Conservation (phyloP, 1,140 invertebrate species). For the Stegodyphus mimosarum region DNA sequence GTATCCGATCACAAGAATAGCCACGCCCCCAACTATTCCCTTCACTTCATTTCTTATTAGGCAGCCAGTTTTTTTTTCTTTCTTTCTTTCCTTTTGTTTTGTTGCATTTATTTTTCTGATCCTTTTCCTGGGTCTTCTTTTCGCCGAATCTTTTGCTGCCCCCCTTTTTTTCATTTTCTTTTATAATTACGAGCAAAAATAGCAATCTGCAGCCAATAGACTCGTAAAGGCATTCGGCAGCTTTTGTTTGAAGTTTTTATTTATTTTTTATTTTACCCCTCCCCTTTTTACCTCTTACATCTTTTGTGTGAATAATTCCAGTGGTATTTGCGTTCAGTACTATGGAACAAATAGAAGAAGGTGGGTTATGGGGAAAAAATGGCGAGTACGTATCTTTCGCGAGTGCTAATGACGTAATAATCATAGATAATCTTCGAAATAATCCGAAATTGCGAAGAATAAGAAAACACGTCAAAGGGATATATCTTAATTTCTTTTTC, state of each 20-base stretch:
- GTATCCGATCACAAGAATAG: conserved; percentile 53
- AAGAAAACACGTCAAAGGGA: conserved; percentile 27
- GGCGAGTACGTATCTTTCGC: conserved; percentile 12
- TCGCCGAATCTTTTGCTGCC: background rate
- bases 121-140: background rate
- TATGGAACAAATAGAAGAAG: conserved; percentile 5
- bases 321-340: conserved; percentile 39
- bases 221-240: background rate
- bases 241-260: background rate
- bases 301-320: conserved; percentile 30
- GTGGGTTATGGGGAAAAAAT: background rate
- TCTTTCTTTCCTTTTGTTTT: background rate
- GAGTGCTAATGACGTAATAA: conserved; percentile 34
- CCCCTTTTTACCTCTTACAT: background rate
- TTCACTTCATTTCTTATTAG: conserved; percentile 16
- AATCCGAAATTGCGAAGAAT: conserved; percentile 29
- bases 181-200: background rate
- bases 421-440: conserved; percentile 46
- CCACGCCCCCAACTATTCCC: conserved; percentile 32
- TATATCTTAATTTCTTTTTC: background rate
- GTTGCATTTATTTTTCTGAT: background rate
- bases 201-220: conserved; percentile 4
- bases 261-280: background rate
- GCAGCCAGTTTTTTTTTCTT: background rate
- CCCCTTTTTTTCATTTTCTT: conserved; percentile 7